phyloP scores from a whole-genome alignment of 2,888 invertebrate species.

The Parochlus steinenii region DNA sequence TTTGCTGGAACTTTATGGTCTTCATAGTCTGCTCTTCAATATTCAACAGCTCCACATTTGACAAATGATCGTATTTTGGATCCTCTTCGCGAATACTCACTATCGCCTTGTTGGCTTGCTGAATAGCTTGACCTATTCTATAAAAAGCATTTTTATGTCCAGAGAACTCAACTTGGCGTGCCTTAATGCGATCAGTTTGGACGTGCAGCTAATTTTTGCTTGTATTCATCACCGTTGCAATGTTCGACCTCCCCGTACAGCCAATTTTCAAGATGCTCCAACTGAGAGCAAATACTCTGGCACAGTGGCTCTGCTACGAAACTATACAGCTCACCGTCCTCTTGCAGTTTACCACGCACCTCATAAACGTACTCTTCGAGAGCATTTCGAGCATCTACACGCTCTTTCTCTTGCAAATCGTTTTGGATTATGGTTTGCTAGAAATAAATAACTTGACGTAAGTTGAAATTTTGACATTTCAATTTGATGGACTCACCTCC shows the following conservation, averaged over 20 bases:
- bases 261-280: constrained; percentile 89
- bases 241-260: constrained; percentile 92
- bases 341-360: constrained; percentile 70
- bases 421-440: constrained; percentile 65
- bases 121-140: constrained; percentile 58
- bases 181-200: constrained; percentile 79
- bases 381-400: constrained; percentile 89
- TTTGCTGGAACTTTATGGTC: constrained; percentile 69
- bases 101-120: constrained; percentile 63
- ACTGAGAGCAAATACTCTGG: constrained; percentile 39
- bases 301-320: constrained; percentile 61
- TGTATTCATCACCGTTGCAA: constrained; percentile 56
- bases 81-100: constrained; percentile 54
- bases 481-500: constrained; percentile 55
- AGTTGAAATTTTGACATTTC: too few relatives aligned
- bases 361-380: constrained; percentile 98
- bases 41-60: constrained; percentile 65
- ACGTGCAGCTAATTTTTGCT: constrained; percentile 42
- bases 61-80: constrained; percentile 61
- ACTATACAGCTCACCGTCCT: constrained; percentile 55
- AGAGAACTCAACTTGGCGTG: constrained; percentile 64
- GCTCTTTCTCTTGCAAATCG: constrained; percentile 86
- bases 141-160: constrained; percentile 65
- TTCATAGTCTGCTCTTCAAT: constrained; percentile 50
- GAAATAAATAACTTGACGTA: constrained; percentile 14